A percentile compares a stretch with the other conserved stretches of the same genome.
Evolutionary conservation across 2,888 invertebrate genomes (phyloP).

Genomic region (Anticlea derivata): DNA sequence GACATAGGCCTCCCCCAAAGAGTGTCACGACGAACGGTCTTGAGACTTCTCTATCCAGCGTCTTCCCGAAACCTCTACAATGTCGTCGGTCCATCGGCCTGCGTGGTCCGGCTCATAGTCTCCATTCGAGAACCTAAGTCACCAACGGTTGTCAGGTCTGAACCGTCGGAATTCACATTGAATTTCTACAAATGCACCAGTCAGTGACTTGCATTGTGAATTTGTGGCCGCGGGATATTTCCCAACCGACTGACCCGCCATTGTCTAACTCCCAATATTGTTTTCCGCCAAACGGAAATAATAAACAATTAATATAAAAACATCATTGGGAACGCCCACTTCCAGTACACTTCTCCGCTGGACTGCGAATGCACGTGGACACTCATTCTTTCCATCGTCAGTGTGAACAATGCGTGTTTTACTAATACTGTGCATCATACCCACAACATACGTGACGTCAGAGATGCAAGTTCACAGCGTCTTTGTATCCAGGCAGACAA

Average conservation of each 20-base stretch:
- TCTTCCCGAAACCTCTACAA: no score
- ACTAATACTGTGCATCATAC: slow-evolving; percentile 52
- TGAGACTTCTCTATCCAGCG: no score
- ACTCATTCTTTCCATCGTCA: slow-evolving; percentile 22
- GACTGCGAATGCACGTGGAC: slow-evolving; percentile 49
- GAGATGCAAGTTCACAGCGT: slow-evolving; percentile 48
- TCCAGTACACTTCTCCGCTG: slow-evolving; percentile 54
- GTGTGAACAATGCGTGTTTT: slow-evolving; percentile 26
- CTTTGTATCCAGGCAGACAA: slow-evolving; percentile 48
- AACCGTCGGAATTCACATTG: no score
- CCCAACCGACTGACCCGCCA: slow-evolving; percentile 51
- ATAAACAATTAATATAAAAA: slow-evolving; percentile 71
- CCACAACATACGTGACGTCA: slow-evolving; percentile 41
- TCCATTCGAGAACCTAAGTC: no score
- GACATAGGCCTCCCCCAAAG: no score
- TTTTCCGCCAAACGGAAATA: slow-evolving; percentile 45
- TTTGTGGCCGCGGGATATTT: slow-evolving; percentile 59
- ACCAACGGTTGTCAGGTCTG: no score
- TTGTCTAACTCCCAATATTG: slow-evolving; percentile 71
- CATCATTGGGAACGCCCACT: slow-evolving; percentile 52
- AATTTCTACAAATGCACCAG: slow-evolving; percentile 6
- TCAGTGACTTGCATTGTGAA: slow-evolving; percentile 26
- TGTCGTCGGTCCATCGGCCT: no score
- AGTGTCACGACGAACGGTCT: no score
- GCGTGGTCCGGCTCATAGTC: no score